Evolutionary conservation across 2,888 invertebrate species (phyloP).

Genomic region (Scotopteryx bipunctaria): DNA sequence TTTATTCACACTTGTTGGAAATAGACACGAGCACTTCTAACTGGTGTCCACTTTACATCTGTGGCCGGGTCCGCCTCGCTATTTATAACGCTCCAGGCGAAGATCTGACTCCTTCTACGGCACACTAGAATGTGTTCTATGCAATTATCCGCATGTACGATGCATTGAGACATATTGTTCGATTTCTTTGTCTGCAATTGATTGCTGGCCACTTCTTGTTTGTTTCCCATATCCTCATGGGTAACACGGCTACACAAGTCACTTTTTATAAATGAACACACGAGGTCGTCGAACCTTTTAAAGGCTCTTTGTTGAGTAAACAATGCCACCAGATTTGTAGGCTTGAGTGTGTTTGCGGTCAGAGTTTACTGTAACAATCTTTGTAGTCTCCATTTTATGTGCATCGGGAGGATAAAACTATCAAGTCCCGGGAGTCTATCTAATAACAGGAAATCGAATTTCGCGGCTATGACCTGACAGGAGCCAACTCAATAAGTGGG

Average conservation of each 20-base stretch:
- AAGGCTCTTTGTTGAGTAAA: conserved; percentile 63
- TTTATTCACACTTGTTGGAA: conserved; percentile 80
- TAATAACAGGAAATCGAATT: conserved; percentile 64
- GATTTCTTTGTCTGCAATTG: conserved; percentile 58
- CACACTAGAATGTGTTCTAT: conserved; percentile 67
- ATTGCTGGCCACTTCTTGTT: conserved; percentile 50
- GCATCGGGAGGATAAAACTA: conserved; percentile 38
- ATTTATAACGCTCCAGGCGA: conserved; percentile 72
- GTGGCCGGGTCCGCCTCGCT: conserved; percentile 61
- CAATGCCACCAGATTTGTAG: conserved; percentile 55
- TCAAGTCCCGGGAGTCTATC: conserved; percentile 35
- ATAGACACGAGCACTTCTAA: conserved; percentile 75
- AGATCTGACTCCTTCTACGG: conserved; percentile 75
- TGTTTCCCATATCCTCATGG: conserved; percentile 48
- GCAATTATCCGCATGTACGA: conserved; percentile 62
- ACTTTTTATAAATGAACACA: conserved; percentile 49
- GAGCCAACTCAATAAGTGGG: conserved; percentile 51
- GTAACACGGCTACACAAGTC: conserved; percentile 42
- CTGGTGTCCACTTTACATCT: conserved; percentile 76
- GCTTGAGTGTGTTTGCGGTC: conserved; percentile 52
- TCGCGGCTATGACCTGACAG: conserved; percentile 47
- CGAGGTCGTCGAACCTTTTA: conserved; percentile 64
- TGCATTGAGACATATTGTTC: conserved; percentile 65
- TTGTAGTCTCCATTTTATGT: conserved; percentile 32
- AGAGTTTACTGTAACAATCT: conserved; percentile 50